Base-by-base conservation (phyloP, 2,797 vertebrate genomes). In the Bufotes viridis region DNA sequence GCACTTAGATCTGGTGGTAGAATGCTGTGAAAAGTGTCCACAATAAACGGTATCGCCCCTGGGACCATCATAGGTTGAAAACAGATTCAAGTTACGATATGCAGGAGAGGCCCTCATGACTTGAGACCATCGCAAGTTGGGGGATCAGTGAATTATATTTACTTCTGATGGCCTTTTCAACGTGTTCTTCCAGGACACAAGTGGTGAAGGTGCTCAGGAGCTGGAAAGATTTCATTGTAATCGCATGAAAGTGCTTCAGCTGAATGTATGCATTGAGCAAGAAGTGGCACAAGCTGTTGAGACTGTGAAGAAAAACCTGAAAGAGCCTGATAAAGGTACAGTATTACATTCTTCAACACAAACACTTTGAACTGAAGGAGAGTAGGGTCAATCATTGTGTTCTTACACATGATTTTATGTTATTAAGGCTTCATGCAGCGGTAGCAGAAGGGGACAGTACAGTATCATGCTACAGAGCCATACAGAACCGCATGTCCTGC, bases 211-310 rank as follows among this genome's bases (percentile, higher is more conserved):
- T 9, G 96, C 96, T 5, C 93, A 91, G 90, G 93, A 95, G 78
- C 94, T 98, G 90, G 94, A 94, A 92, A 93, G 91, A 20, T 92
- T 97, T 85, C 91, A 94, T 26, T 97, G 96, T 0, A 96, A 96
- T 60, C 94, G 94, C 83, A 95, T 98, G 95, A 94, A 95, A 74
- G 96, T 98, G 1, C 85, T 98, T 1, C 97, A 97, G 94, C 92
- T 98, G 94, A 96, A 98, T 26, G 96, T 98, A n/a, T 95, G 96
- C 95, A 96, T 94, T 13, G 96, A 97, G 0, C 94, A 96, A 84
- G 95, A 97, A 91, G 96, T 97, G 90, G 91, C 92, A 89, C 88
- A 89, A 63, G 96, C 96, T 0, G 91, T 94, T 34, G 92, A 95
- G 22, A 94, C 93, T 49, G 94, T 98, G 89, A 95, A 86, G 87